Base-by-base conservation (phyloP, 2,888 invertebrate species). In the Carcina quercana region DNA sequence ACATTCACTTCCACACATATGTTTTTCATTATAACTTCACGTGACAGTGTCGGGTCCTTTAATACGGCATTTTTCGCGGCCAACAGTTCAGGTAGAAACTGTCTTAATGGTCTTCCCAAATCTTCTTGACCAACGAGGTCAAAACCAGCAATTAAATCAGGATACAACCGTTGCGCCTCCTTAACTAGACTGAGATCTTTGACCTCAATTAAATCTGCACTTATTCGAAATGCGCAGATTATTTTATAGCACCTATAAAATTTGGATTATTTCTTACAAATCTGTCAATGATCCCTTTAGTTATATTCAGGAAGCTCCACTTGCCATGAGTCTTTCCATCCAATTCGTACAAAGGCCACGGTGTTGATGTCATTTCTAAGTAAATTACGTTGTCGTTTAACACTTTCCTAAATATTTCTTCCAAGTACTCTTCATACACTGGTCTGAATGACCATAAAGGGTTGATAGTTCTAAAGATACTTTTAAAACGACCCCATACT, bases 121-220 rank as follows among this genome's bases (percentile, higher is more conserved):
- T 94, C 93, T 62, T 94, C 94, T 51, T 91, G 90, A 0, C 93
- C 93, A 0, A 94, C 92, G 35, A 95, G 78, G 73, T 94, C 94
- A 45, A 94, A 93, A 4, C 94, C 94, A 12, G 88, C 90, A 20
- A 94, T 76, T 35, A 89, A 86, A n/a, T 89, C 82, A 0, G 92
- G 90, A 59, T 88, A 87, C 6, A 68, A 55, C 1, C 48, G 51
- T 59, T 87, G 83, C n/a, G 88, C 57, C 15, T 45, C 43, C 28
- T 45, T 58, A 1, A 73, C 72, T 13, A 64, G 36, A 24, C 47
- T 30, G 21, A 90, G 57, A 47, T 88, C 45, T 0, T 65, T 55
- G 1, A 89, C 51, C 0, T 67, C 56, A 1, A 49, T 35, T 0
- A 48, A 42, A 7, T 80, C 54, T 0, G 85, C 79, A 1, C 63